These are phyloP conservation scores for Conus ventricosus DNA, from an alignment of 1,140 invertebrate species.

Conservation along the genomic window DNA sequence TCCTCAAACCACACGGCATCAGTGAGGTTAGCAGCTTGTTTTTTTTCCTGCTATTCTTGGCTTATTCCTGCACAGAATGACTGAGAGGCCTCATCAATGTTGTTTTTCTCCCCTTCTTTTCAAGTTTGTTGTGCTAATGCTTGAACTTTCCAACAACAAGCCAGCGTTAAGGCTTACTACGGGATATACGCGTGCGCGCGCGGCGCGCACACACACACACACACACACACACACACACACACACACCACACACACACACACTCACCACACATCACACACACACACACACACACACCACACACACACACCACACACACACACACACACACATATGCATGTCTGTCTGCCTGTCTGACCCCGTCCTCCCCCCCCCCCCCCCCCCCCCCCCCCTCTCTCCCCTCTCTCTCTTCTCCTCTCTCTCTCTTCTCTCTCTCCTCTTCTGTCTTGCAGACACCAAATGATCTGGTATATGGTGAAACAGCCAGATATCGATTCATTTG, in stretches of 20 bases:
- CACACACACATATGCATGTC: neutral
- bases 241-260: constrained; percentile 15
- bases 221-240: constrained; percentile 1
- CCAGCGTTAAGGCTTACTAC: neutral
- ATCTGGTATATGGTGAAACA: too few relatives aligned
- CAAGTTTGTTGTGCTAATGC: too few relatives aligned
- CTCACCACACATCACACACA: neutral
- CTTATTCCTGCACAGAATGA: too few relatives aligned
- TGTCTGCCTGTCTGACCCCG: too few relatives aligned
- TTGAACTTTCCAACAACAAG: neutral
- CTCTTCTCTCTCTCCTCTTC: too few relatives aligned
- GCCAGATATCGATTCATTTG: too few relatives aligned
- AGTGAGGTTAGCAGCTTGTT: constrained; percentile 7
- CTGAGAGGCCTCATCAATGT: neutral
- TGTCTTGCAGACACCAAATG: too few relatives aligned
- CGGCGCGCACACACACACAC: neutral
- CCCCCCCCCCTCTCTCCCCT: too few relatives aligned
- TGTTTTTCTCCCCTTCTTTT: neutral
- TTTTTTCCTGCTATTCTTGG: neutral
- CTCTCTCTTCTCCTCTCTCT: too few relatives aligned
- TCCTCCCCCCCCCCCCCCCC: too few relatives aligned
- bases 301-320: neutral
- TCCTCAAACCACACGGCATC: constrained; percentile 26
- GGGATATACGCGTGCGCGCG: neutral
- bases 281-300: neutral